Evolutionary conservation across 2,113 vertebrate genomes (phyloP), one percentile per base, ranked within the genome.

Genomic region (Budorcas taxicolor): DNA sequence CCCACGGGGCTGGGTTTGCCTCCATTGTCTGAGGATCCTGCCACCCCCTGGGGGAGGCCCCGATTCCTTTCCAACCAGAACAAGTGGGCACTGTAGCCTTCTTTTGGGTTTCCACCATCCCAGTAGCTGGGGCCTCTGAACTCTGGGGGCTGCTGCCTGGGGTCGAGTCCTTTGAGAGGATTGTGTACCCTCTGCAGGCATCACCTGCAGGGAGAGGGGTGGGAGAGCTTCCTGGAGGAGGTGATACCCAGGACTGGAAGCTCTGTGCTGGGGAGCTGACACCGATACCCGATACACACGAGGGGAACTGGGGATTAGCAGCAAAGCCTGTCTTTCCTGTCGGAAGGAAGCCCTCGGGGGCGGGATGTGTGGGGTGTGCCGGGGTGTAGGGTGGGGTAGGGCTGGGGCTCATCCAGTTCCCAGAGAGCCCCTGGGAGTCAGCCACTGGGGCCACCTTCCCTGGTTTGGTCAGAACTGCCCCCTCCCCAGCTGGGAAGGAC

Each of bases 131-230:
- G 21, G 29, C 47, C 86, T 50, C 67, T 60, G 57, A 21, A n/a
- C 29, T 33, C 50, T 31, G 31, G 83, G 31, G 27, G 43, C 14
- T 3, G 2, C 36, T 0, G 4, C 23, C 71, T 0, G 2, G 12
- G 6, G 67, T 12, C 2, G 3, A 82, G 84, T n/a, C 45, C 87
- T 67, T 45, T 43, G 52, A 55, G 27, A 74, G 12, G 12, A 47
- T 53, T 10, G 0, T 2, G 7, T 47, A 58, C 33, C 60, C 67
- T 52, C n/a, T 47, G 81, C 29, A 83, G 10, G 36, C 57, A 9
- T 27, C 55, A 36, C 60, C 21, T 1, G 0, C 12, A 2, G 36
- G 83, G 36, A 5, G 78, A 67, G 47, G 15, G 52, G 33, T 21
- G 8, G 47, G 71, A 40, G 53, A 52, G 40, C 90, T 83, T 67